Evolutionary conservation across 2,113 vertebrate genomes (phyloP), one percentile per base, ranked within the genome.

Genomic region (Lucifuga dentata): DNA sequence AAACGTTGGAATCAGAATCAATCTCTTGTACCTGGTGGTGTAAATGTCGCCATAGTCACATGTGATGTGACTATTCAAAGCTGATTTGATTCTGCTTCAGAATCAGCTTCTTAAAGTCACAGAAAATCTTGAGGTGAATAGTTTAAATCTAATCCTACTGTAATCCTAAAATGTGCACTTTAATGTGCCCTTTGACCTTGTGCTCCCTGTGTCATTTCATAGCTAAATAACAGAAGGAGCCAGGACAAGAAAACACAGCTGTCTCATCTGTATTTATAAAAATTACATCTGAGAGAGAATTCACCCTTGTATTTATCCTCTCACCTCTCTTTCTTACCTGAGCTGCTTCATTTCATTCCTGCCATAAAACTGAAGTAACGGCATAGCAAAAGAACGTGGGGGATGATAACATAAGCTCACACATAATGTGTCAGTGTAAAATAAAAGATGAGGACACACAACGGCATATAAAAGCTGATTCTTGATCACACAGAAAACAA

Each of bases 401-500:
- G 2, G 5, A 40, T 24, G 29, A 5, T 46, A 45, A 68, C 44
- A 41, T 2, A 57, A 8, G 33, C 11, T 63, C 38, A 5, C 66
- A 71, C 16, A 36, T 45, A 44, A 52, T 7, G 4, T 1, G 4
- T 13, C 44, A 57, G 38, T 19, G 2, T 60, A 26, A 81, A 80
- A 12, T 35, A 56, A 73, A 82, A 64, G 17, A 62, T 2, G 11
- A 66, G 21, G 8, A 78, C 66, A 40, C 49, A 35, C 11, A 52
- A n/a, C 17, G 29, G 26, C 20, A 11, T 23, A 53, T 46, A 56
- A 24, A 2, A 58, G 44, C 68, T 66, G 59, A 61, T 59, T 40
- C 33, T 67, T 33, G 24, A 74, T 16, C 48, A 46, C 69, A 81
- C 55, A 8, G 29, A 15, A 40, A 78, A 29, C 62, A 15, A 66